Conservation (phyloP, 2,888 invertebrate genomes). For the Pseudococcus jackbeardsleyi region DNA sequence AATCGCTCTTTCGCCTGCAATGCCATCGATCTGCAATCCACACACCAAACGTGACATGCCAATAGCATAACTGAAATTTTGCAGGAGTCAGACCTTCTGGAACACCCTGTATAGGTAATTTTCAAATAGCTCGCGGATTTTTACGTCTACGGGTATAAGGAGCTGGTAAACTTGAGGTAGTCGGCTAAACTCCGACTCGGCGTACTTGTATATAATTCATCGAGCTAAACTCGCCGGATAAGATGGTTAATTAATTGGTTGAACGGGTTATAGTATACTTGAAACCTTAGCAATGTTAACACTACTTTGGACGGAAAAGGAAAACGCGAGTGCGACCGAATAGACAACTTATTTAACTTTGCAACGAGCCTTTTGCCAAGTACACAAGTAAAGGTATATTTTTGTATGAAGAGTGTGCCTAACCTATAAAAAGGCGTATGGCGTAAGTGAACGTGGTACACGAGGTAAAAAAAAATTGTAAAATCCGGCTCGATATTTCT, state of each 20-base stretch:
- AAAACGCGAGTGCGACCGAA: background rate
- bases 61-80: background rate
- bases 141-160: background rate
- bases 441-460: too few species aligned
- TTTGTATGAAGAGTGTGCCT: background rate
- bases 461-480: background rate
- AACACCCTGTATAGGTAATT: background rate
- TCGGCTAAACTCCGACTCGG: background rate
- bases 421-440: too few species aligned
- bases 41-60: background rate
- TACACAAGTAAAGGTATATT: background rate
- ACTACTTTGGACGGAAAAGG: background rate
- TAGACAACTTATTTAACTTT: slow-evolving; percentile 32
- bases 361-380: slow-evolving; percentile 5
- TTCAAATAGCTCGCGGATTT: background rate
- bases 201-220: background rate
- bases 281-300: slow-evolving; percentile 44
- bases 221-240: slow-evolving; percentile 7
- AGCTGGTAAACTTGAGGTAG: background rate
- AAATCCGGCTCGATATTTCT: slow-evolving; percentile 6
- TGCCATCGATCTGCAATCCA: background rate
- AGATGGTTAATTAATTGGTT: slow-evolving; percentile 34
- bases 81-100: background rate
- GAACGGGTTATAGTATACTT: slow-evolving; percentile 6
- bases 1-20: too few species aligned